phyloP scores from a whole-genome alignment of 2,888 invertebrate species.

The Metopia argyrocephala region DNA sequence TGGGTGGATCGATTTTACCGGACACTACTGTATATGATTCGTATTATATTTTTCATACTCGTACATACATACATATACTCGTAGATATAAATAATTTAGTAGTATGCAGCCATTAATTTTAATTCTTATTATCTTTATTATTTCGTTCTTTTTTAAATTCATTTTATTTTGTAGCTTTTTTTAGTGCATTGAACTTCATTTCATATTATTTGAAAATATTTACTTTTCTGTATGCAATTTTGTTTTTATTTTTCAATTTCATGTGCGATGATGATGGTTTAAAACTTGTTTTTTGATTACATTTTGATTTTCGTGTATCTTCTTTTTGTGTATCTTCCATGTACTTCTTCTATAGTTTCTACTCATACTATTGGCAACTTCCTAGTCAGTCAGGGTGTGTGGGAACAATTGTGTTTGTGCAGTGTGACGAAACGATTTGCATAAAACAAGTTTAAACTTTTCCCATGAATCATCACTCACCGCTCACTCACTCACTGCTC shows the following conservation, averaged over 20 bases:
- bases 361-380: conserved; percentile 44
- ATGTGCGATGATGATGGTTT: background rate
- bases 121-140: background rate
- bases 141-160: background rate
- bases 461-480: conserved; percentile 51
- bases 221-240: conserved; percentile 23
- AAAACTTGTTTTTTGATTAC: conserved; percentile 48
- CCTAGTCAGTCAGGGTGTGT: conserved; percentile 37
- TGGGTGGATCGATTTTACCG: too few species aligned
- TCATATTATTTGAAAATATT: background rate
- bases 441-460: conserved; percentile 50
- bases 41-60: too few species aligned
- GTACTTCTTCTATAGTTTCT: background rate
- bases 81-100: too few species aligned
- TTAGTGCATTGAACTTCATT: conserved; percentile 57
- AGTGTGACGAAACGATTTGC: conserved; percentile 42
- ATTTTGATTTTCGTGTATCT: background rate
- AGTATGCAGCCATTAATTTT: conserved; percentile 37
- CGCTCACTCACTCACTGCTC: background rate
- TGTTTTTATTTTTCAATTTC: conserved; percentile 20
- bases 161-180: conserved; percentile 1
- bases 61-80: too few species aligned
- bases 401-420: conserved; percentile 48
- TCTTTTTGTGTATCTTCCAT: background rate
- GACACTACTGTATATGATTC: too few species aligned